phyloP scores from a whole-genome alignment of 2,113 vertebrate genomes.

The Lepisosteus osseus region DNA sequence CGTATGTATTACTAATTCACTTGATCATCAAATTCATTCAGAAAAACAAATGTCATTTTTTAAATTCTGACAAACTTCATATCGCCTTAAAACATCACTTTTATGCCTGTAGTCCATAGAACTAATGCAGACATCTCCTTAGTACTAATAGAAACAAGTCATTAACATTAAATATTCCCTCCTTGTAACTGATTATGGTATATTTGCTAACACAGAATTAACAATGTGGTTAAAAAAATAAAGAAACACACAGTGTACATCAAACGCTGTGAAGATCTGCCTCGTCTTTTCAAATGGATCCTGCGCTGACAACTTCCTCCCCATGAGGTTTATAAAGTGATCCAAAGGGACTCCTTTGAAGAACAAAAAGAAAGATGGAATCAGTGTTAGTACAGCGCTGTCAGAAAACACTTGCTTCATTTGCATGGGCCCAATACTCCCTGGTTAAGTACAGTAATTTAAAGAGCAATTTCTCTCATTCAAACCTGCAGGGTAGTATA shows the following conservation, averaged over 20 bases:
- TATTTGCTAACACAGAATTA: neutral
- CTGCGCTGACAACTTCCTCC: conserved; percentile 38
- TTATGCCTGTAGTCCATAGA: neutral
- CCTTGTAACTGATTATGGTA: neutral
- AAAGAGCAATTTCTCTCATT: too few relatives aligned
- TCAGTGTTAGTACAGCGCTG: neutral
- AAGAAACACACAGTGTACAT: conserved; percentile 33
- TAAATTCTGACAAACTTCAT: too few relatives aligned
- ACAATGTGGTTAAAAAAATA: neutral
- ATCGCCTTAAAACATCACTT: too few relatives aligned
- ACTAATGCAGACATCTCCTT: neutral
- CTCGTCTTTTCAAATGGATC: conserved; percentile 38
- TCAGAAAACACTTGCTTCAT: neutral
- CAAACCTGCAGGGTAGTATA: too few relatives aligned
- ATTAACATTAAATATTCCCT: neutral
- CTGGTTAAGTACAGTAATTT: too few relatives aligned
- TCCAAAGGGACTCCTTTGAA: conserved; percentile 24
- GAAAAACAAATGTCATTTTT: too few relatives aligned
- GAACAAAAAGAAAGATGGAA: neutral
- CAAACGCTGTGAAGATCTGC: conserved; percentile 55
- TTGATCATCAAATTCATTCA: too few relatives aligned
- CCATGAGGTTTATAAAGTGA: conserved; percentile 45
- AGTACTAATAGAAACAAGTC: neutral
- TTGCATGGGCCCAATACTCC: too few relatives aligned
- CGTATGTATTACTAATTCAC: too few relatives aligned